A percentile compares a stretch with the other conserved stretches of the same genome.
Conservation (phyloP, 2,888 invertebrate species). For the Synanthedon andrenaeformis region DNA sequence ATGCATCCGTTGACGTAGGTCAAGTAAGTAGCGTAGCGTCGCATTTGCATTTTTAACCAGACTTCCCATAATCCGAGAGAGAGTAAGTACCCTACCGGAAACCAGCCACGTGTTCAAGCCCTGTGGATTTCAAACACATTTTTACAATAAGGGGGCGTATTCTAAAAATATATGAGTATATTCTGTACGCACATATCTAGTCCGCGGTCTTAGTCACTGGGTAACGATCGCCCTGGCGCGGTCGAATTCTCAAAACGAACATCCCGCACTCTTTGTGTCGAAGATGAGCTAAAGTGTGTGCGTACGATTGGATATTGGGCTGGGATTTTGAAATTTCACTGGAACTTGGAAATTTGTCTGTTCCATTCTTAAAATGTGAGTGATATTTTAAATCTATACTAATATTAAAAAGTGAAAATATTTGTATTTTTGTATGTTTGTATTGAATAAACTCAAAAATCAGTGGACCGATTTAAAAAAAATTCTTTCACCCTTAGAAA, state of each 20-base stretch:
- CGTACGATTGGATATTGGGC: background rate
- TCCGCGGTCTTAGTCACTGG: slow-evolving; percentile 37
- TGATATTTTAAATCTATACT: no score
- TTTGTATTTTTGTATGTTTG: no score
- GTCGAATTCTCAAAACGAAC: slow-evolving; percentile 10
- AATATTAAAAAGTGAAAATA: no score
- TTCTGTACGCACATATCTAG: slow-evolving; percentile 20
- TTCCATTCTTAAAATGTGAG: no score
- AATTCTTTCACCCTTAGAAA: no score
- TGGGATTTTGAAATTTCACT: no score
- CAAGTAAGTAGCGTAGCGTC: no score
- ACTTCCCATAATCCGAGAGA: background rate
- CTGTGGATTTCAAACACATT: background rate
- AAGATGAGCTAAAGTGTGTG: background rate
- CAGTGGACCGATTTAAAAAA: no score
- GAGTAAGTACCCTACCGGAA: slow-evolving; percentile 25
- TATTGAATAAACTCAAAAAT: no score
- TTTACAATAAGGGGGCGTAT: slow-evolving; percentile 56
- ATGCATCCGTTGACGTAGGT: no score
- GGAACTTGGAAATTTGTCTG: no score
- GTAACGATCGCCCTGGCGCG: slow-evolving; percentile 25
- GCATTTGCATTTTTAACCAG: no score
- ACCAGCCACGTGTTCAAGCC: slow-evolving; percentile 34
- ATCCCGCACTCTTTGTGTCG: slow-evolving; percentile 14
- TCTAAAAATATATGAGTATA: slow-evolving; percentile 57